Evolutionary conservation across 2,113 vertebrate species (phyloP).

Genomic region (Litocranius walleri): DNA sequence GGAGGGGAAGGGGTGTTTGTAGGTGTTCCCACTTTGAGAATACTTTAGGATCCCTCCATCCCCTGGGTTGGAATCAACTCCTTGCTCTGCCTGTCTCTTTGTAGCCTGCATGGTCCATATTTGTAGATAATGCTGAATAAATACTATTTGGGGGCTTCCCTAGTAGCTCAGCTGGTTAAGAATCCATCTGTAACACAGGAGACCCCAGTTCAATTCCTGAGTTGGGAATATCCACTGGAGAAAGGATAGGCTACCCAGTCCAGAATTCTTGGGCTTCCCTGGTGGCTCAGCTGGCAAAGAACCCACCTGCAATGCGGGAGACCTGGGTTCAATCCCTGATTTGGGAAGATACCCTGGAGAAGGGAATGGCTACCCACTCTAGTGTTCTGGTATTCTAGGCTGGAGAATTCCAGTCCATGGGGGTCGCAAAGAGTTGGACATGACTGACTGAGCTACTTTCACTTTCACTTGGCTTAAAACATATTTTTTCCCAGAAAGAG

Average conservation of each 20-base stretch:
- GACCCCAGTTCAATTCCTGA: accelerated
- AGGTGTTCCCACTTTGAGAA: neutral
- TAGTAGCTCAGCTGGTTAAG: neutral
- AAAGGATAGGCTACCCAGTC: neutral
- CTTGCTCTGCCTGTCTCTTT: neutral
- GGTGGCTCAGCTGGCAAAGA: neutral
- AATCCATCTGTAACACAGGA: neutral
- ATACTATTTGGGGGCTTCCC: neutral
- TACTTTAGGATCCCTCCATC: neutral
- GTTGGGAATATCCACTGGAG: neutral
- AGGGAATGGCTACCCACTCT: neutral
- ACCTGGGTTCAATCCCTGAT: neutral
- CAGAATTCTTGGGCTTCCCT: neutral
- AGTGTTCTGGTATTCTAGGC: neutral
- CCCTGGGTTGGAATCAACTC: neutral
- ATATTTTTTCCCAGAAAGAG: neutral
- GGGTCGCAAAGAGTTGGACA: accelerated
- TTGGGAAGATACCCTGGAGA: neutral
- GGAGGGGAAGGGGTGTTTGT: neutral
- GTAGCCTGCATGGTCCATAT: neutral
- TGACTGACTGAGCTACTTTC: neutral
- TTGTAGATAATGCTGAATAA: neutral
- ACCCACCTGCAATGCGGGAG: accelerated
- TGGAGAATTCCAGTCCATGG: neutral
- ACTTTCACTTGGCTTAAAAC: neutral